Evolutionary conservation across 2,113 vertebrate genomes (phyloP).

Genomic region (Burhinus bistriatus): DNA sequence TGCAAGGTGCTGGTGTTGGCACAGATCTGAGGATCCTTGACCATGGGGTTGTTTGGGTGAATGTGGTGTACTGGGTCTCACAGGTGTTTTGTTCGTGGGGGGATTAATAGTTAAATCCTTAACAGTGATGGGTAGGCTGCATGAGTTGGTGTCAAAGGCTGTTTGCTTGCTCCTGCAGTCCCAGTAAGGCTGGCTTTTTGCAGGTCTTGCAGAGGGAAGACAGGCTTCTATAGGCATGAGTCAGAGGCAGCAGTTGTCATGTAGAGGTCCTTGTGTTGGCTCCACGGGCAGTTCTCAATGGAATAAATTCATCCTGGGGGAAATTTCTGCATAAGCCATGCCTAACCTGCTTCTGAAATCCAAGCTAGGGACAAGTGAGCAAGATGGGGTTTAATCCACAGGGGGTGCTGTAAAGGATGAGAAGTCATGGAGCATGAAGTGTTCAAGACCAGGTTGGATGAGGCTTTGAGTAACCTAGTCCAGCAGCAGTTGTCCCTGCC

Average conservation of each 20-base stretch:
- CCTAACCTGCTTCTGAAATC: not conserved
- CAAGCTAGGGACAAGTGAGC: not conserved
- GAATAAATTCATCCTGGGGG: not conserved
- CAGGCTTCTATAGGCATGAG: not conserved
- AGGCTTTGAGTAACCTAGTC: not conserved
- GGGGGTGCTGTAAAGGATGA: not conserved
- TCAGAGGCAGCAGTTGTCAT: accelerated
- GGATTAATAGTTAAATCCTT: not conserved
- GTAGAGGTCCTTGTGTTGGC: not conserved
- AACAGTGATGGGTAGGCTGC: not conserved
- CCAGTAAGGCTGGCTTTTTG: not conserved
- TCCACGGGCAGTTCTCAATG: not conserved
- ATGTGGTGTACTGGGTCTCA: not conserved
- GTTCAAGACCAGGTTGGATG: not conserved
- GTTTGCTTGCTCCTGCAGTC: not conserved
- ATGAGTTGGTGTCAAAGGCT: not conserved
- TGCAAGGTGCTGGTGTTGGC: not conserved
- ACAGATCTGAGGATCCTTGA: constrained; percentile 1
- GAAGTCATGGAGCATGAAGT: not conserved
- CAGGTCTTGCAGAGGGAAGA: not conserved
- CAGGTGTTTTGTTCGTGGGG: not conserved
- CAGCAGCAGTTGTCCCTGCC: not conserved
- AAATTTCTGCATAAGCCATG: not conserved
- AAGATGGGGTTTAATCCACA: not conserved
- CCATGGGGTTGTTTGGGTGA: not conserved